Base-by-base conservation (phyloP, 2,888 invertebrate species). In the Amphiduros pacificus region DNA sequence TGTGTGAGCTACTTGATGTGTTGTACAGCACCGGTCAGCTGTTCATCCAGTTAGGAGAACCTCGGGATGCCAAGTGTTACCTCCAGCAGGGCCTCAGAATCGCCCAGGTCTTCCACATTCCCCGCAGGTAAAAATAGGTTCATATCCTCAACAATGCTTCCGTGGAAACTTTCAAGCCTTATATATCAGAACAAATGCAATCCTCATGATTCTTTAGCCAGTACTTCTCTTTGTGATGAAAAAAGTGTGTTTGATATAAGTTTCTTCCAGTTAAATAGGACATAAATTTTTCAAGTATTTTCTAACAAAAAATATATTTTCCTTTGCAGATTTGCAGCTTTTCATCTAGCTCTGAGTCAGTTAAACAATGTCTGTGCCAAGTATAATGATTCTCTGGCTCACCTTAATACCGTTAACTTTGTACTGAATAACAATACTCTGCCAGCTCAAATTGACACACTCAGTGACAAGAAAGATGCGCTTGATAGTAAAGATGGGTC, bases 61-160 rank as follows among this genome's bases (percentile, higher is more conserved):
- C 51, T 1, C 40, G 27, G 9, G 59, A 59, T 20, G 59, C 59
- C 9, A 26, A 28, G 2, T 59, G 52, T 36, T 53, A 59, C 52
- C 52, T 59, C 4, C 40, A 36, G 17, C 59, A 59, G 17, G 59
- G 59, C 5, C 41, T 59, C n/a, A 52, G 41, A 17, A 22, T 59
- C 5, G 52, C 59, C 6, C 53, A 59, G 32, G 51, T 29, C 1
- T 59, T 59, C 29, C 40, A 59, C 17, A 26, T 59, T 6, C 59
- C 59, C 22, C 52, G 59, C 26, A 59, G 59, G 59, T 59, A 5
- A 32, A 24, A 29, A 52, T n/a, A n/a, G n/a, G n/a, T n/a, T n/a
- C n/a, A n/a, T n/a, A n/a, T n/a, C n/a, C n/a, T n/a, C n/a, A n/a
- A n/a, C n/a, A n/a, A n/a, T n/a, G n/a, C n/a, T n/a, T n/a, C n/a